These are phyloP conservation scores for Carterocephalus palaemon DNA, from an alignment of 2,888 invertebrate genomes.

Conservation along the genomic window DNA sequence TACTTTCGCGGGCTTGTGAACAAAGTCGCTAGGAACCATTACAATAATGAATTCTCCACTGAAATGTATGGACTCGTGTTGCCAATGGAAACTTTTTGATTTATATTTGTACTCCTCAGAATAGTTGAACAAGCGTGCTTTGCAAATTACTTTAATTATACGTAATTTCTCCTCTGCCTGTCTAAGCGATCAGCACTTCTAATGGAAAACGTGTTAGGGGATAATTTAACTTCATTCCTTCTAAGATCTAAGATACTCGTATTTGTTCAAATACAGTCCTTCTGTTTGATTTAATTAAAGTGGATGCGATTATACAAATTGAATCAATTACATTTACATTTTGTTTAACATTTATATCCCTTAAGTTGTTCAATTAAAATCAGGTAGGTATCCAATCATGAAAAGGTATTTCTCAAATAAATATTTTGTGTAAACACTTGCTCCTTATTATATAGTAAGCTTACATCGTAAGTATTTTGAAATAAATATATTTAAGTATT, in stretches of 20 bases:
- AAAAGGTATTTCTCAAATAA: too few species aligned
- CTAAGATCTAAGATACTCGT: not conserved
- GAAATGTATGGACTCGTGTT: slow-evolving; percentile 7
- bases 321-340: not conserved
- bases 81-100: slow-evolving; percentile 18
- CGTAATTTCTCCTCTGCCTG: slow-evolving; percentile 14
- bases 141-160: slow-evolving; percentile 21
- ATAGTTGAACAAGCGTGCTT: slow-evolving; percentile 15
- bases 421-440: too few species aligned
- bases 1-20: too few species aligned
- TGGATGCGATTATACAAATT: not conserved
- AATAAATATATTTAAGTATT: too few species aligned
- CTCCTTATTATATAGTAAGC: too few species aligned
- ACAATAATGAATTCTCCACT: slow-evolving; percentile 12
- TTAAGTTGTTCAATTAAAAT: too few species aligned
- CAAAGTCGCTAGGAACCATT: slow-evolving; percentile 16
- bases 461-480: too few species aligned
- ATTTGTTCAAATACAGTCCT: slow-evolving; percentile 3
- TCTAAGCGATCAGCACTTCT: slow-evolving; percentile 16
- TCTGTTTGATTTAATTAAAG: not conserved
- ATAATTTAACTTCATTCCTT: not conserved
- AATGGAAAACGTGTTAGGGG: slow-evolving; percentile 17
- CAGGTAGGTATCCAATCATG: too few species aligned
- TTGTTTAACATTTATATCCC: too few species aligned
- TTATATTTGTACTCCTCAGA: slow-evolving; percentile 17